Conservation (phyloP, 2,888 invertebrate genomes). For the Stomorhina lunata region DNA sequence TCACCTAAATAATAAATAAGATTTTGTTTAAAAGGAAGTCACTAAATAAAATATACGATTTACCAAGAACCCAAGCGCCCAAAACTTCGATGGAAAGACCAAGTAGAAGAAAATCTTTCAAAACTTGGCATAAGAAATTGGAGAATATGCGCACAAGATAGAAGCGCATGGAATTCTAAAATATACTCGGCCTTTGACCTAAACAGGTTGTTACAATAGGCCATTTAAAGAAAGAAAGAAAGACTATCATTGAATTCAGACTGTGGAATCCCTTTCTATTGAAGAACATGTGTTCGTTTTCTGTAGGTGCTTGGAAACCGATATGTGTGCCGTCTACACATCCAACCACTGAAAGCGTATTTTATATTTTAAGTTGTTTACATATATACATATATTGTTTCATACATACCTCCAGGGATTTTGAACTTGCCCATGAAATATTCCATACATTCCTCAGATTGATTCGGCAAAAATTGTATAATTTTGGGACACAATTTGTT, state of each 20-base stretch:
- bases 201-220: too few species aligned
- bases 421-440: slow-evolving; percentile 35
- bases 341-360: slow-evolving; percentile 17
- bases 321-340: slow-evolving; percentile 25
- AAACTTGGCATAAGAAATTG: too few species aligned
- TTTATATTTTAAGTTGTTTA: not conserved
- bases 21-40: not conserved
- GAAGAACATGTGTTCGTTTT: not conserved
- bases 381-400: slow-evolving; percentile 10
- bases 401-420: slow-evolving; percentile 35
- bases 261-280: not conserved
- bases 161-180: too few species aligned
- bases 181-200: too few species aligned
- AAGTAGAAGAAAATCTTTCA: too few species aligned
- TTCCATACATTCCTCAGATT: slow-evolving; percentile 20
- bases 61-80: not conserved
- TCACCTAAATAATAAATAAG: not conserved
- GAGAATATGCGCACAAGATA: too few species aligned
- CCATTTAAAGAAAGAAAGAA: too few species aligned
- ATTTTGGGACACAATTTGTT: slow-evolving; percentile 22
- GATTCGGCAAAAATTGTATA: slow-evolving; percentile 22
- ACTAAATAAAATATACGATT: not conserved
- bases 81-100: too few species aligned
- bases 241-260: too few species aligned
- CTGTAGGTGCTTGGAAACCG: slow-evolving; percentile 24